Base-by-base conservation (phyloP, 2,888 invertebrate genomes). In the Salpingus planirostris region DNA sequence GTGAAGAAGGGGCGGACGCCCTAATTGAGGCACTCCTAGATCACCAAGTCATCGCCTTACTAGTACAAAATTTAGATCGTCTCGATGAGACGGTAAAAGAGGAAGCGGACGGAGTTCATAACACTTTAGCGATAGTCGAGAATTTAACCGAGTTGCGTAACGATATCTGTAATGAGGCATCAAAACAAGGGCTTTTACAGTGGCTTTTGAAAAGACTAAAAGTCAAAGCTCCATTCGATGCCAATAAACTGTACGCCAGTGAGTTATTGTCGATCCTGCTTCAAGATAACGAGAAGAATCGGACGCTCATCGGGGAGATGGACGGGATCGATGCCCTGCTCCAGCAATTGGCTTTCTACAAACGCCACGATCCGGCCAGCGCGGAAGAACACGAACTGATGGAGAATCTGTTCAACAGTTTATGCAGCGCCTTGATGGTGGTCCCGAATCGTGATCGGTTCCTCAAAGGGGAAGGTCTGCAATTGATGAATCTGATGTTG, bases 401-500 rank as follows among this genome's bases (percentile, higher is more conserved):
- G 97, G 97, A 98, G 66, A 98, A 98, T 66, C 71, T 99, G 46
- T 99, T 99, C 62, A 89, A 97, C 64, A 80, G 87, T 33, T 68
- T 98, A 39, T 98, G 98, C 62, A 95, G 95, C 30, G 82, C 92
- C 33, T 71, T 98, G 35, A 86, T 96, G 83, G 76, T 80, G 42
- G 73, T 81, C 8, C 69, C 81, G 40, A 99, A 98, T 66, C 75
- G 95, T 27, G 89, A 91, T 42, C 77, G 84, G 34, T 99, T 99
- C 63, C 70, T 98, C 15, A 81, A 86, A 51, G 98, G 93, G 2
- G 98, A 99, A 70, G 98, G 98, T 2, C 69, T 97, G 27, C 98
- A 99, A 64, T 75, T 99, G 25, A 98, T 99, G 98, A 98, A 97
- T 67, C 75, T 99, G 37, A 97, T 99, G 95, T 70, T 99, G 21